A percentile compares a stretch with the other conserved stretches of the same genome.
phyloP scores from a whole-genome alignment of 2,113 vertebrate genomes.

The Indicator maculatus region DNA sequence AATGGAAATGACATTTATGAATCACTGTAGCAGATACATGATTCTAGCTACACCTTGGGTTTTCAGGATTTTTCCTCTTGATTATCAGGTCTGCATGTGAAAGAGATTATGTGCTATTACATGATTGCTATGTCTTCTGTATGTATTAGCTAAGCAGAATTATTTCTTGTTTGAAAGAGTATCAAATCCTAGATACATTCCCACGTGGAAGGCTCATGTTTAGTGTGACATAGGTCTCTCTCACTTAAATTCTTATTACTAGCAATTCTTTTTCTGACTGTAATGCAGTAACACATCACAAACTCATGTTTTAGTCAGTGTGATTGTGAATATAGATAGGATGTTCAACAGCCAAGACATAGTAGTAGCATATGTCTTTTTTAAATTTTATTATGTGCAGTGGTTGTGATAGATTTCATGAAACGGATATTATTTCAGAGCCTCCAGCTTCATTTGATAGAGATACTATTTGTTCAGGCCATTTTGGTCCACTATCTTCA shows the following conservation, averaged over 20 bases:
- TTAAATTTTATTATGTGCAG: not conserved
- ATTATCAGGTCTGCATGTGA: not conserved
- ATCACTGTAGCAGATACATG: not conserved
- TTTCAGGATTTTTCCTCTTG: not conserved
- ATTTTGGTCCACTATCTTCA: not conserved
- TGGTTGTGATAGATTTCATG: not conserved
- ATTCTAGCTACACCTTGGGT: not conserved
- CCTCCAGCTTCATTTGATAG: slow-evolving; percentile 16
- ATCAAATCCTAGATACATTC: not conserved
- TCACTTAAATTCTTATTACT: slow-evolving; percentile 42
- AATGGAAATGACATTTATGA: not conserved
- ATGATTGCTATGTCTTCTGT: not conserved
- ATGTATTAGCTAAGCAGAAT: not conserved
- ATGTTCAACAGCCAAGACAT: slow-evolving; percentile 27
- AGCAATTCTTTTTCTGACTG: slow-evolving; percentile 24
- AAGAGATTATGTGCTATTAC: not conserved
- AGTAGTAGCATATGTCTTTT: slow-evolving; percentile 49
- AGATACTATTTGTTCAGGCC: not conserved
- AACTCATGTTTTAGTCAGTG: slow-evolving; percentile 70
- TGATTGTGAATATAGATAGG: slow-evolving; percentile 42
- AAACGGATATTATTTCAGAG: slow-evolving; percentile 1
- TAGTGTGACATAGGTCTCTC: slow-evolving; percentile 16
- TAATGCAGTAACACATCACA: slow-evolving; percentile 58
- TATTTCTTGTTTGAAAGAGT: not conserved
- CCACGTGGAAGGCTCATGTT: not conserved